A percentile compares a stretch with the other conserved stretches of the same genome.
Conservation (phyloP, 2,797 vertebrate species). For the Artibeus jamaicensis region DNA sequence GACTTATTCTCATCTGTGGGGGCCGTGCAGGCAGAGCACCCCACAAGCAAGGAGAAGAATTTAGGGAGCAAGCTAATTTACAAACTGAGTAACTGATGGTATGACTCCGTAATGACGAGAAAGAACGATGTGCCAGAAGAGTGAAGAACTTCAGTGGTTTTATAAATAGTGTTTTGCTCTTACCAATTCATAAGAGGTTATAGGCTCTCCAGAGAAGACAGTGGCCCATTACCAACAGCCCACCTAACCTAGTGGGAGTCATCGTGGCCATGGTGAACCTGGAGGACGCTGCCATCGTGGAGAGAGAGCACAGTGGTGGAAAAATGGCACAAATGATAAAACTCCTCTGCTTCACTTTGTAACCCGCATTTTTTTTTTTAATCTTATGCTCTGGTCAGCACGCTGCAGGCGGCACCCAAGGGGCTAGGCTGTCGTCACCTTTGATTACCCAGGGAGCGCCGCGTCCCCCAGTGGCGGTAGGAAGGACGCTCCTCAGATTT, state of each 20-base stretch:
- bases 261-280: slow-evolving; percentile 93
- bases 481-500: slow-evolving; percentile 89
- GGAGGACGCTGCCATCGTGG: slow-evolving; percentile 89
- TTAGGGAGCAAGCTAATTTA: neutral
- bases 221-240: slow-evolving; percentile 88
- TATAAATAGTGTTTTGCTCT: neutral
- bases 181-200: neutral
- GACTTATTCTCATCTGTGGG: too few species aligned
- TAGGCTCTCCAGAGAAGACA: slow-evolving; percentile 86
- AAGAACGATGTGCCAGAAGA: neutral
- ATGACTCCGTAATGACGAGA: neutral
- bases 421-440: slow-evolving; percentile 85
- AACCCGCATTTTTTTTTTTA: neutral
- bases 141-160: neutral
- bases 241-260: slow-evolving; percentile 86
- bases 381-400: slow-evolving; percentile 78
- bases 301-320: slow-evolving; percentile 90
- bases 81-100: neutral
- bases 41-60: neutral
- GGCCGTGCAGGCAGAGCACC: too few species aligned
- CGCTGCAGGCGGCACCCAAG: slow-evolving; percentile 86
- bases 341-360: neutral
- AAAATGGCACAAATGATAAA: slow-evolving; percentile 91
- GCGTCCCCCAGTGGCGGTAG: slow-evolving; percentile 88
- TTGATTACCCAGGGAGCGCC: slow-evolving; percentile 88